Percentiles rank a stretch among this genome's conserved stretches.
Evolutionary conservation across 2,888 invertebrate species (phyloP).

Genomic region (Lasioglossum oenotherae): DNA sequence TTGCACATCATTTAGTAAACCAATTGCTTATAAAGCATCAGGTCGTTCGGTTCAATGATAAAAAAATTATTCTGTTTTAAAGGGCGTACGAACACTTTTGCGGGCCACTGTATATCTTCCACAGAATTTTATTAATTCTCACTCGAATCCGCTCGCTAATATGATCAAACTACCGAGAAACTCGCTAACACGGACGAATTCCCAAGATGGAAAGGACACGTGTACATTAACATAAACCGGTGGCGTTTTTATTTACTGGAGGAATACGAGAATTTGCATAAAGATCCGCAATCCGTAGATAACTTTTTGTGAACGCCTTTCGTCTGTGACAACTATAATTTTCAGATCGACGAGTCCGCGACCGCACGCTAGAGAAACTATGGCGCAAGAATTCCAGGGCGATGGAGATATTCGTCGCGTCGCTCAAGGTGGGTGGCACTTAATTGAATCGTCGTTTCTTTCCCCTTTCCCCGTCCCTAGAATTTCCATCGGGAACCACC

Average conservation of each 20-base stretch:
- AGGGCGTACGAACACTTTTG: too few relatives aligned
- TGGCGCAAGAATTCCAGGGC: constrained; percentile 87
- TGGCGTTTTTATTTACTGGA: too few relatives aligned
- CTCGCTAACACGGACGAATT: too few relatives aligned
- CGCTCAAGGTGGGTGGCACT: constrained; percentile 85
- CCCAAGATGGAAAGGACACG: too few relatives aligned
- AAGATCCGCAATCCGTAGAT: neutral
- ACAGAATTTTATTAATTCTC: neutral
- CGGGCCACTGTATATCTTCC: neutral
- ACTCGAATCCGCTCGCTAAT: neutral
- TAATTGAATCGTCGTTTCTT: constrained; percentile 10
- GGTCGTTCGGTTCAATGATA: too few relatives aligned
- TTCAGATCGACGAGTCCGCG: constrained; percentile 87
- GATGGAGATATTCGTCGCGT: constrained; percentile 85
- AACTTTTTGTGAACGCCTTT: neutral
- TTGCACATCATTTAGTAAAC: too few relatives aligned
- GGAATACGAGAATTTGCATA: too few relatives aligned
- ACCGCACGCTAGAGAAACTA: constrained; percentile 86
- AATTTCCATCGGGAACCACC: neutral
- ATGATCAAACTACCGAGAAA: neutral
- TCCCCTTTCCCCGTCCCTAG: neutral
- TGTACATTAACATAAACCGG: too few relatives aligned
- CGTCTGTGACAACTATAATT: constrained; percentile 2
- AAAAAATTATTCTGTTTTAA: too few relatives aligned
- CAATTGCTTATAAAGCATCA: too few relatives aligned